Percentiles rank a stretch among this genome's conserved stretches.
phyloP scores from a whole-genome alignment of 2,113 vertebrate genomes.

The Platycercus adscitus region DNA sequence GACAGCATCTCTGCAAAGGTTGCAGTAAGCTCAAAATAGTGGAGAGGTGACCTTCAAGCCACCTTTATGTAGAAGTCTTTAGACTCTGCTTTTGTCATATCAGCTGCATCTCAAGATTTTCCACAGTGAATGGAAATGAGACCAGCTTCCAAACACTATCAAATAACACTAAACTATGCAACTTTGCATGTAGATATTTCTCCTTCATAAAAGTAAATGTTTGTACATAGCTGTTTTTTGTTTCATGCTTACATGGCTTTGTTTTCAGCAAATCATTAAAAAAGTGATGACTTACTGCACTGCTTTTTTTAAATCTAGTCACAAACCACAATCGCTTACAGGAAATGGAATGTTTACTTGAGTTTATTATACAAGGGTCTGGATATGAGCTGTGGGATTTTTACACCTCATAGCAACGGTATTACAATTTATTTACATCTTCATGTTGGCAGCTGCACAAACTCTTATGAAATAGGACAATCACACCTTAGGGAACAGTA shows the following conservation, averaged over 20 bases:
- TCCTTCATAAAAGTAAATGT: neutral
- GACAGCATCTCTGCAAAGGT: neutral
- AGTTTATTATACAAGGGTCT: constrained; percentile 90
- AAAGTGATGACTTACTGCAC: constrained; percentile 79
- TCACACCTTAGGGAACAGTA: constrained; percentile 87
- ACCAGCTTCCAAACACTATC: neutral
- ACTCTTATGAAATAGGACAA: constrained; percentile 90
- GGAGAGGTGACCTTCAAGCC: neutral
- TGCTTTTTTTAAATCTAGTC: constrained; percentile 82
- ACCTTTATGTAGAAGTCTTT: neutral
- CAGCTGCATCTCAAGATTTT: neutral
- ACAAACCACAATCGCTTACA: constrained; percentile 86
- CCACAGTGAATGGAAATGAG: neutral
- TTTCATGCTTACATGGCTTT: constrained; percentile 71
- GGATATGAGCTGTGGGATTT: constrained; percentile 87
- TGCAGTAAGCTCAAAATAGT: neutral
- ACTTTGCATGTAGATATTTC: neutral
- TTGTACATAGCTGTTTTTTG: neutral
- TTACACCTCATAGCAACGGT: constrained; percentile 88
- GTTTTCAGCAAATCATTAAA: constrained; percentile 80
- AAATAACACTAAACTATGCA: neutral
- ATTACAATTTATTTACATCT: constrained; percentile 98
- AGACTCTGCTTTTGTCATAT: neutral
- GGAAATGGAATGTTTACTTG: constrained; percentile 94
- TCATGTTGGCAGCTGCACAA: constrained; percentile 90